Percentiles rank a stretch among this genome's conserved stretches.
Evolutionary conservation across 1,140 invertebrate genomes (phyloP).

Genomic region (Pseudoatta argentina): DNA sequence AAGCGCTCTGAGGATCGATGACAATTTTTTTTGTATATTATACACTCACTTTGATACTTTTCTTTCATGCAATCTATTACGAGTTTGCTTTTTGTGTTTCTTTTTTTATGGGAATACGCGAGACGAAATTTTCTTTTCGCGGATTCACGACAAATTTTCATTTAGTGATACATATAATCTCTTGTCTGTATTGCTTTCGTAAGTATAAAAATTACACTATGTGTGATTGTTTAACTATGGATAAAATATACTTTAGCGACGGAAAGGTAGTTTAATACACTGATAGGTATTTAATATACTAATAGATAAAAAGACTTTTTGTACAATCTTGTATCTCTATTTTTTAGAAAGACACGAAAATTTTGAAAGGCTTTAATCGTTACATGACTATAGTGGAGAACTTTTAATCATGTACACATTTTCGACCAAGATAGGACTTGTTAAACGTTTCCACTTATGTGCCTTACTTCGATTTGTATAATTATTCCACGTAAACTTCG

Average conservation of each 20-base stretch:
- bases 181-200: slow-evolving; percentile 12
- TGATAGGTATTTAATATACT: not conserved
- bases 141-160: slow-evolving; percentile 11
- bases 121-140: slow-evolving; percentile 21
- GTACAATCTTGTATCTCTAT: slow-evolving; percentile 13
- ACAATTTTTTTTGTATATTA: slow-evolving; percentile 10
- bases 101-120: not conserved
- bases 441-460: slow-evolving; percentile 13
- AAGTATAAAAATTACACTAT: slow-evolving; percentile 37
- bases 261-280: slow-evolving; percentile 38
- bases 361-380: not conserved
- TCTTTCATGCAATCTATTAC: not conserved
- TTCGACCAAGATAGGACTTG: slow-evolving; percentile 20
- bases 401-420: slow-evolving; percentile 24
- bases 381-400: not conserved
- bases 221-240: slow-evolving; percentile 36
- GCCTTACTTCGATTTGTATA: slow-evolving; percentile 41
- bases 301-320: slow-evolving; percentile 22
- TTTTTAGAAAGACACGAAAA: slow-evolving; percentile 21
- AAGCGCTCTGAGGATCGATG: slow-evolving; percentile 12
- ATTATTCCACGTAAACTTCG: slow-evolving; percentile 37
- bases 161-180: slow-evolving; percentile 1
- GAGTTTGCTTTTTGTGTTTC: slow-evolving; percentile 24
- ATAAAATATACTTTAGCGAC: slow-evolving; percentile 15
- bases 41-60: slow-evolving; percentile 32